Conservation (phyloP, 2,113 vertebrate genomes). For the Antigone vipio region DNA sequence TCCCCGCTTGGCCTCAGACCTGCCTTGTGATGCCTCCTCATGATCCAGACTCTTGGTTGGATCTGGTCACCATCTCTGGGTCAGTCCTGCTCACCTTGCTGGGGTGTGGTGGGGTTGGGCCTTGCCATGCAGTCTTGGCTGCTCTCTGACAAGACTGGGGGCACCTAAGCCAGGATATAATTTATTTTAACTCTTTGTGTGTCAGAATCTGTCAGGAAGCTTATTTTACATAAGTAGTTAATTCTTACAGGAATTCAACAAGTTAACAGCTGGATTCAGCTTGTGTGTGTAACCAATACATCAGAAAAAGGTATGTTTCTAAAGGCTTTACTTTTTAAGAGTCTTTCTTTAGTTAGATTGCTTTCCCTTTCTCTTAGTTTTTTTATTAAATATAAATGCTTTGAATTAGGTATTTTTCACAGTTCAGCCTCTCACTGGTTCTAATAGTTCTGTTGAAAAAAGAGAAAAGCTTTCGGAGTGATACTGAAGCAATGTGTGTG, state of each 20-base stretch:
- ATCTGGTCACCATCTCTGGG: background rate
- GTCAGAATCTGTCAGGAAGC: background rate
- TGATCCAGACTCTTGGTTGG: rapidly evolving
- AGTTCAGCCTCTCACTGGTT: background rate
- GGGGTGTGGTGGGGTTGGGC: too few species aligned
- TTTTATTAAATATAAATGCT: background rate
- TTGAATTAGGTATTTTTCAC: background rate
- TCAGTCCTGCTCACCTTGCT: background rate
- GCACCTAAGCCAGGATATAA: too few species aligned
- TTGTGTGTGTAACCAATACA: rapidly evolving
- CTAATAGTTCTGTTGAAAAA: background rate
- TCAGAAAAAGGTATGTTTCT: background rate
- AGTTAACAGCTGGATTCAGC: background rate
- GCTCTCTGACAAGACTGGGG: background rate
- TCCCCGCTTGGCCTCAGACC: background rate
- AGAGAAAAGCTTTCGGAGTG: background rate
- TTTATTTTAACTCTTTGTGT: background rate
- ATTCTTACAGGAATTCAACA: background rate
- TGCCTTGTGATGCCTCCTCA: background rate
- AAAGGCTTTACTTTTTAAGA: background rate
- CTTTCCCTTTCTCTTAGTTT: background rate
- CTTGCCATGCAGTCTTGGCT: background rate
- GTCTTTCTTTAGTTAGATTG: background rate
- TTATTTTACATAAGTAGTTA: background rate
- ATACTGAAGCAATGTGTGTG: background rate